Base-by-base conservation (phyloP, 2,113 vertebrate species). In the Pelecanus crispus region DNA sequence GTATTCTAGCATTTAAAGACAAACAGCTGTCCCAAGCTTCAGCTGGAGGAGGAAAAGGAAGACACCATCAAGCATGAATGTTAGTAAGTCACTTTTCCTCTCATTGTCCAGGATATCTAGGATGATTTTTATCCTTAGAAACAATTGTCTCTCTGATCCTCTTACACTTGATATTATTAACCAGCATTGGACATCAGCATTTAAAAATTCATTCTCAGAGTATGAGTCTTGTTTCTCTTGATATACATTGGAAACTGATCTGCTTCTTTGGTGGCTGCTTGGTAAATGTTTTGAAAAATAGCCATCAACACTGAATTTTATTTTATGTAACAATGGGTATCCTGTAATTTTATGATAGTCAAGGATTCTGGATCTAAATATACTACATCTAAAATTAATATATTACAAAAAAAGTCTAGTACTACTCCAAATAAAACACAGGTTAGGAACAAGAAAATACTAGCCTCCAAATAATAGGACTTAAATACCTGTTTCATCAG, bases 381-480 rank as follows among this genome's bases (percentile, higher is more conserved):
- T 31, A 47, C 17, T 17, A 67, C 78, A 80, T 66, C 52, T 95
- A 93, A 97, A 98, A 95, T 92, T 91, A 97, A 93, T 85, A 78
- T 52, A 80, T 94, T 93, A 67, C 73, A 81, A 94, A 85, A 89
- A 90, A 92, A 94, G 72, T 84, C 72, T 91, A 65, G 58, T 85
- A 77, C 92, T 97, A 16, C 78, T 94, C 88, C 91, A 97, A 97
- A 97, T 93, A 97, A 95, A 95, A 8, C 53, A 61, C 11, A 63
- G 36, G 90, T 94, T 81, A 95, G 75, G 80, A 94, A 95, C 80
- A 96, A 96, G 95, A 97, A 98, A 97, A 98, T 95, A 95, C 83
- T 91, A 97, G 95, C 74, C 81, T 96, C 97, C 92, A 90, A 97
- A 97, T 97, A 97, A 97, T 91, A 96, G n/a, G 83, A 78, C 85